A percentile compares a stretch with the other conserved stretches of the same genome.
Evolutionary conservation across 2,113 vertebrate species (phyloP).

Genomic region (Scalopus aquaticus): DNA sequence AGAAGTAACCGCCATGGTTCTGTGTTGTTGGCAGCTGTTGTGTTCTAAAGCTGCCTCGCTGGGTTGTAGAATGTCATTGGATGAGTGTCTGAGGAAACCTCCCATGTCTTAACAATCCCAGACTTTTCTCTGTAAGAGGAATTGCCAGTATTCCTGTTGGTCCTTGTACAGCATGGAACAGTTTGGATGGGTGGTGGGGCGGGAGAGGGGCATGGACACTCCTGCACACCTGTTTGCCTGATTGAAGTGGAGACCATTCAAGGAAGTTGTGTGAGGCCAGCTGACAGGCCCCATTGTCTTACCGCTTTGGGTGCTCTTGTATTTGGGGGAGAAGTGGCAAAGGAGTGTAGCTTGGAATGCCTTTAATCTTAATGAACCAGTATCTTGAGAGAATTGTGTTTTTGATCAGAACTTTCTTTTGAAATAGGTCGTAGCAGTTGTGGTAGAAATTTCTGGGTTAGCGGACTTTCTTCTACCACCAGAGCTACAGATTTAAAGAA

Average conservation of each 20-base stretch:
- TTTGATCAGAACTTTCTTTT: slow-evolving; percentile 59
- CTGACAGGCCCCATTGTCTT: no score
- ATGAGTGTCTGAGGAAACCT: neutral
- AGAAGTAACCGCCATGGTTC: neutral
- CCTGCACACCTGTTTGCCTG: no score
- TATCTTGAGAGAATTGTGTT: neutral
- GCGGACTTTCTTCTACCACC: slow-evolving; percentile 96
- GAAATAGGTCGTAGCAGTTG: slow-evolving; percentile 83
- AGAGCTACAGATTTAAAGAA: slow-evolving; percentile 98
- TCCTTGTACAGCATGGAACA: no score
- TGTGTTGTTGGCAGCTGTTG: neutral
- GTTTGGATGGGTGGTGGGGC: no score
- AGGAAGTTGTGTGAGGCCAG: neutral
- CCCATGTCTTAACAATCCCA: rapidly evolving
- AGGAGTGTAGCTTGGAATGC: neutral
- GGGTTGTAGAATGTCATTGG: neutral
- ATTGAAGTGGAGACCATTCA: no score
- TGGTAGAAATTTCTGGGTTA: slow-evolving; percentile 98
- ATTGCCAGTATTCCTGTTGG: neutral
- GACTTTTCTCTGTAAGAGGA: rapidly evolving
- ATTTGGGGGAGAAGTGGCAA: neutral
- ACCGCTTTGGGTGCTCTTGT: neutral
- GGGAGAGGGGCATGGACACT: no score
- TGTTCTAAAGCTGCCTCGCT: neutral
- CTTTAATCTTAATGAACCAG: neutral